Conservation (phyloP, 2,113 vertebrate genomes). For the Hyperopisus bebe region DNA sequence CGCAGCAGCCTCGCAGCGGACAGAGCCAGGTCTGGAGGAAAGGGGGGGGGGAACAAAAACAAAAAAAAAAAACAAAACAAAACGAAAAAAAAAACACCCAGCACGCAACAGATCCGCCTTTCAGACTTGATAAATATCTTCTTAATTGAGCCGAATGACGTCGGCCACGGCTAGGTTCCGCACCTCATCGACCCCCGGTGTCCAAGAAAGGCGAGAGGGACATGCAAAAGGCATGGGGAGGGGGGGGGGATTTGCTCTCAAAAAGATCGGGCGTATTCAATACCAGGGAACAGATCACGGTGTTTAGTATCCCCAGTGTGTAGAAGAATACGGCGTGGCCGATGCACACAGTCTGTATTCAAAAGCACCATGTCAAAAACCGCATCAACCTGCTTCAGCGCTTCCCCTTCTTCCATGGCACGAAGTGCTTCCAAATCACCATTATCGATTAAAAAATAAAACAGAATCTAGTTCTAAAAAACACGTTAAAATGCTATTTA, state of each 20-base stretch:
- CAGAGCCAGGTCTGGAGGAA: slow-evolving; percentile 52
- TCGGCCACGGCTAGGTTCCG: slow-evolving; percentile 3
- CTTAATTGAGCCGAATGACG: slow-evolving; percentile 12
- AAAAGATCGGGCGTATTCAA: neutral
- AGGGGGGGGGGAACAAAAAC: neutral
- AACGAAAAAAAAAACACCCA: neutral
- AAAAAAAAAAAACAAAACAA: neutral
- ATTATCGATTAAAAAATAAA: slow-evolving; percentile 24
- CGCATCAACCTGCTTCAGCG: slow-evolving; percentile 43
- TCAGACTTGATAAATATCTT: neutral
- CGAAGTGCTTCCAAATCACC: slow-evolving; percentile 40
- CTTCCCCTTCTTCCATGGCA: slow-evolving; percentile 41
- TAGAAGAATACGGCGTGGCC: slow-evolving; percentile 24
- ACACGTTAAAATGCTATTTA: neutral
- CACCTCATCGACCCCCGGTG: slow-evolving; percentile 28
- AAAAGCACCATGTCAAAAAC: neutral
- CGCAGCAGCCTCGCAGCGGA: slow-evolving; percentile 64
- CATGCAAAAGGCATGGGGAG: slow-evolving; percentile 41
- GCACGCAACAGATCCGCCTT: slow-evolving; percentile 24
- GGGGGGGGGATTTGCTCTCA: neutral
- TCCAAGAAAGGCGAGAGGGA: slow-evolving; percentile 23
- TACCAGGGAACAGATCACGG: neutral
- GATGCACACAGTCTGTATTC: slow-evolving; percentile 32
- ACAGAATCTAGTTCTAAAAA: neutral
- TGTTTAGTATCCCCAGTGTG: neutral